Base-by-base conservation (phyloP, 2,113 vertebrate genomes). In the Nematolebias whitei region DNA sequence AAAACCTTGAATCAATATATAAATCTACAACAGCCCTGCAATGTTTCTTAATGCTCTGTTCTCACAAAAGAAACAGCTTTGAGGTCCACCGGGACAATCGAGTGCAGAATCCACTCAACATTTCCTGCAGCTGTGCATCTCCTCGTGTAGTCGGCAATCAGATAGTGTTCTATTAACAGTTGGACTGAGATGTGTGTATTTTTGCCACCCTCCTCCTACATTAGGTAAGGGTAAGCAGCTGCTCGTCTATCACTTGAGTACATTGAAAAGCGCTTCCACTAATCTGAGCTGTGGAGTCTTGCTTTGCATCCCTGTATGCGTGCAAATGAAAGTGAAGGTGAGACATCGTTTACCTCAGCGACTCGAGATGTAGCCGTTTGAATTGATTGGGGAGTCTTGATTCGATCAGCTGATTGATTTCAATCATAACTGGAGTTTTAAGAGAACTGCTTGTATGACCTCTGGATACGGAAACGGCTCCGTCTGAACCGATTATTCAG, bases 241-340 rank as follows among this genome's bases (percentile, higher is more conserved):
- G 86, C 79, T 65, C 70, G 15, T 26, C 20, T 74, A 74, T 68
- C 68, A 63, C 76, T 69, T 1, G 48, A 71, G 78, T 86, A 82
- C 71, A 83, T 77, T 82, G 83, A 71, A 80, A 76, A 78, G 39
- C 58, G 48, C 71, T 70, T 78, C 67, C 39, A 68, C 55, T 14
- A 35, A 55, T 45, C 63, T 14, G 48, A 63, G 60, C 50, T 66
- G 41, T 68, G 76, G 74, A 75, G 68, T 68, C 20, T 80, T 71
- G 62, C 74, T 56, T 40, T 55, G 64, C 49, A 14, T 19, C 16
- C 57, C 54, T 73, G 53, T 51, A 40, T 67, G 2, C 9, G 45
- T 23, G 43, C 64, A 69, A 74, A 66, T 60, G 45, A 22, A 57
- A 74, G 47, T 48, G 61, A 39, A 59, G 72, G 59, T 43, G 18